Evolutionary conservation across 1,140 invertebrate species (phyloP).

Genomic region (Danaus melanippus): DNA sequence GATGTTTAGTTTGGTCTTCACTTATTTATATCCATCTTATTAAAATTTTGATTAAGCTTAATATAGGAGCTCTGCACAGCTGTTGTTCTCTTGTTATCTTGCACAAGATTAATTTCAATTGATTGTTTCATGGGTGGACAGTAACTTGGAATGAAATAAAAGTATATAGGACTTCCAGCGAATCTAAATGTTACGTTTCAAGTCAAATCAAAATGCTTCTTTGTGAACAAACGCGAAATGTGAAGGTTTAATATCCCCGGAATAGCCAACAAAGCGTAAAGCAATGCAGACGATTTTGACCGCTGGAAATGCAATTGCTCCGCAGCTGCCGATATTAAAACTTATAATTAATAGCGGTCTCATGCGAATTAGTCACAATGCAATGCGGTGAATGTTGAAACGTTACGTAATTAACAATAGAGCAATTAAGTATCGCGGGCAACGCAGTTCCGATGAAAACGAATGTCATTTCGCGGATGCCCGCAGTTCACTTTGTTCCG

Average conservation of each 20-base stretch:
- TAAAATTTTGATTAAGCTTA: too few relatives aligned
- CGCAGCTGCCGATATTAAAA: constrained; percentile 36
- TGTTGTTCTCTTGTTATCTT: too few relatives aligned
- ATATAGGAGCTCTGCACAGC: too few relatives aligned
- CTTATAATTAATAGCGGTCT: constrained; percentile 49
- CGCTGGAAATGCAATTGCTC: constrained; percentile 17
- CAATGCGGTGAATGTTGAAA: constrained; percentile 57
- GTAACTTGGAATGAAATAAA: too few relatives aligned
- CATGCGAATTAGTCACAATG: constrained; percentile 49
- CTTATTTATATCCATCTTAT: too few relatives aligned
- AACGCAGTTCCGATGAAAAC: constrained; percentile 50
- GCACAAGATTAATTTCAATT: too few relatives aligned
- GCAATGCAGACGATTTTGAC: constrained; percentile 14
- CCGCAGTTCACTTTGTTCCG: constrained; percentile 35
- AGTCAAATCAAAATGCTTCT: constrained; percentile 15
- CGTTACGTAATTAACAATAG: constrained; percentile 70
- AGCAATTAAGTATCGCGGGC: constrained; percentile 62
- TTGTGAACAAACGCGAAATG: constrained; percentile 14
- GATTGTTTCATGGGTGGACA: too few relatives aligned
- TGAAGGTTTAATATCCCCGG: constrained; percentile 20
- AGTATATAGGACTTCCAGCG: not conserved
- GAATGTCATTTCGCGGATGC: constrained; percentile 51
- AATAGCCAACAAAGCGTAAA: constrained; percentile 22
- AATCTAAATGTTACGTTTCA: constrained; percentile 10
- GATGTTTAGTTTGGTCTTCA: too few relatives aligned